Evolutionary conservation across 1,140 invertebrate species (phyloP).

Genomic region (Hypothenemus hampei): DNA sequence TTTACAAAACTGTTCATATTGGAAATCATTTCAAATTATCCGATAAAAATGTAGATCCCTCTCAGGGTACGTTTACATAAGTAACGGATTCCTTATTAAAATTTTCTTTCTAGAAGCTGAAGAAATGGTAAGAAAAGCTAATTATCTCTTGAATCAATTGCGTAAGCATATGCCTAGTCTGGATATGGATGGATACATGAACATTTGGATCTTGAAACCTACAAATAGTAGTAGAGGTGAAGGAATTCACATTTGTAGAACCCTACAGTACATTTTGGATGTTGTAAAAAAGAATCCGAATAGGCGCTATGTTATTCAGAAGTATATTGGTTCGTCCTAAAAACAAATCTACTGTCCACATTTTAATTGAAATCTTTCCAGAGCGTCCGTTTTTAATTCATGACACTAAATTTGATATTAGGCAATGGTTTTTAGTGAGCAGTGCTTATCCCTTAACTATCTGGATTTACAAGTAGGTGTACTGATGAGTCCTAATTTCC

Average conservation of each 20-base stretch:
- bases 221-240: conserved; percentile 77
- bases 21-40: conserved; percentile 42
- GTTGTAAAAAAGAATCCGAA: conserved; percentile 54
- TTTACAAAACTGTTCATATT: conserved; percentile 49
- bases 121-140: conserved; percentile 49
- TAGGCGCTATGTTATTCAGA: conserved; percentile 80
- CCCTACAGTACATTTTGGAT: conserved; percentile 57
- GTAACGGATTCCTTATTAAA: neutral
- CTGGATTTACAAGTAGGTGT: conserved; percentile 74
- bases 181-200: conserved; percentile 70
- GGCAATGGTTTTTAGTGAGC: conserved; percentile 85
- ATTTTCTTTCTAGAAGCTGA: conserved; percentile 29
- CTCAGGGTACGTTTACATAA: conserved; percentile 1
- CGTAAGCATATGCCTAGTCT: conserved; percentile 59
- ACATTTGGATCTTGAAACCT: conserved; percentile 93
- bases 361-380: conserved; percentile 45
- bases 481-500: neutral
- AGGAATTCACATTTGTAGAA: conserved; percentile 63
- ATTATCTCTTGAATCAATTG: conserved; percentile 56
- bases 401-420: conserved; percentile 88
- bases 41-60: conserved; percentile 39
- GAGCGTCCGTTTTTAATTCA: conserved; percentile 78
- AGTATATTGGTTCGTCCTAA: conserved; percentile 94
- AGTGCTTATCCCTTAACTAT: conserved; percentile 74
- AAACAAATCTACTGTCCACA: neutral